A percentile compares a stretch with the other conserved stretches of the same genome.
phyloP scores from a whole-genome alignment of 2,113 vertebrate genomes.

The Siphamia tubifer region DNA sequence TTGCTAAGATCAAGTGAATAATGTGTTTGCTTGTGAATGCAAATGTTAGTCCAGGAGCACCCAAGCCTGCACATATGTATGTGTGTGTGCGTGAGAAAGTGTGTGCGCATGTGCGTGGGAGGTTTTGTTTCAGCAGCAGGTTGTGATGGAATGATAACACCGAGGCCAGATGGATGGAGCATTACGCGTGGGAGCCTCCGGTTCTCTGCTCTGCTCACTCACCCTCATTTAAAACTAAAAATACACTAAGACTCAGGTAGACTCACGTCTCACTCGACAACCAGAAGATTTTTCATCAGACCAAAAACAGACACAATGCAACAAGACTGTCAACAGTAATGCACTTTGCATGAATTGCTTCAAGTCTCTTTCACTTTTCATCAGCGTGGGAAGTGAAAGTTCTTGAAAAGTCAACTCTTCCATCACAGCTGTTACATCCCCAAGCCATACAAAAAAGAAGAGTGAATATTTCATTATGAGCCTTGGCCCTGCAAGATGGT shows the following conservation, averaged over 20 bases:
- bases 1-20: conserved; percentile 49
- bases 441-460: background rate
- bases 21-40: conserved; percentile 8
- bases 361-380: background rate
- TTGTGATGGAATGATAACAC: conserved; percentile 60
- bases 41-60: conserved; percentile 12
- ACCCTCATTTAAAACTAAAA: conserved; percentile 43
- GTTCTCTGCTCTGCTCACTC: conserved; percentile 33
- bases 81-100: background rate
- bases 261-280: background rate
- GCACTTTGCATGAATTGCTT: background rate
- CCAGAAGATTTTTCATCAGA: background rate
- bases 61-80: background rate
- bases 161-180: conserved; percentile 57
- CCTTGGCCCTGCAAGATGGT: background rate
- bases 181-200: conserved; percentile 58
- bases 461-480: background rate
- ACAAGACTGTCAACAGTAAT: background rate
- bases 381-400: background rate
- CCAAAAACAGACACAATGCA: background rate
- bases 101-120: conserved; percentile 33
- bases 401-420: background rate
- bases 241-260: conserved; percentile 44
- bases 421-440: background rate
- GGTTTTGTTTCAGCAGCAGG: conserved; percentile 54